Conservation (phyloP, 2,888 invertebrate genomes). For the Caenorhabditis sulstoni region DNA sequence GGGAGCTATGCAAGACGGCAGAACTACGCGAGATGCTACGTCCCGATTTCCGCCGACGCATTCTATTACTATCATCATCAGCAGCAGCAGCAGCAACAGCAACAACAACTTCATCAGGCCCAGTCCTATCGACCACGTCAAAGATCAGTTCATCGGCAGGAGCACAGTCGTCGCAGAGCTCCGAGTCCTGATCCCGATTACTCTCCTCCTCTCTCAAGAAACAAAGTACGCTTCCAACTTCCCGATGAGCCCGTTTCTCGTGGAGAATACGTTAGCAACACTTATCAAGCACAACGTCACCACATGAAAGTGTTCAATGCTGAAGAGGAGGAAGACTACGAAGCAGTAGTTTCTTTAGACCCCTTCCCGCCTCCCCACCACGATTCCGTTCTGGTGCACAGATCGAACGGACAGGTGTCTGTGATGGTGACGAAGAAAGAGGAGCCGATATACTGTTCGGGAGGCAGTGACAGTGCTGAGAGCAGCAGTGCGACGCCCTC, state of each 20-base stretch:
- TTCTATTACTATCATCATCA: constrained; percentile 56
- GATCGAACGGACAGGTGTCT: constrained; percentile 38
- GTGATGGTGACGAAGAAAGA: constrained; percentile 45
- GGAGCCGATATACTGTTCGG: constrained; percentile 44
- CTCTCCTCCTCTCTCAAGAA: constrained; percentile 63
- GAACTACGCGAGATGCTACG: constrained; percentile 45
- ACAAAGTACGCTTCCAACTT: constrained; percentile 62
- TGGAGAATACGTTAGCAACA: constrained; percentile 51
- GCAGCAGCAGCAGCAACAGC: constrained; percentile 35
- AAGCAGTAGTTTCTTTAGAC: constrained; percentile 46
- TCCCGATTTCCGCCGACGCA: constrained; percentile 48
- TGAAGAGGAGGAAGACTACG: constrained; percentile 41
- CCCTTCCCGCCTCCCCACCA: constrained; percentile 39
- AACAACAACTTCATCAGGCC: constrained; percentile 10
- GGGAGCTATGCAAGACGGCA: constrained; percentile 46
- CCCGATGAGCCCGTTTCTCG: constrained; percentile 48
- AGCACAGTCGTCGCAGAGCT: constrained; percentile 30
- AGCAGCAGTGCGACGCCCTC: constrained; percentile 55
- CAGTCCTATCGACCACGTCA: constrained; percentile 29
- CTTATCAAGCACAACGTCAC: constrained; percentile 11
- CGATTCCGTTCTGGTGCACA: constrained; percentile 42
- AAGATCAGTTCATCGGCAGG: constrained; percentile 22
- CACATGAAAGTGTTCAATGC: constrained; percentile 27
- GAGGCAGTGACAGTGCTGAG: constrained; percentile 53
- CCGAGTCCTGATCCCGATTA: constrained; percentile 68